Evolutionary conservation across 2,888 invertebrate species (phyloP), one percentile per base, ranked within the genome.

Genomic region (Macrostomum cliftonense): DNA sequence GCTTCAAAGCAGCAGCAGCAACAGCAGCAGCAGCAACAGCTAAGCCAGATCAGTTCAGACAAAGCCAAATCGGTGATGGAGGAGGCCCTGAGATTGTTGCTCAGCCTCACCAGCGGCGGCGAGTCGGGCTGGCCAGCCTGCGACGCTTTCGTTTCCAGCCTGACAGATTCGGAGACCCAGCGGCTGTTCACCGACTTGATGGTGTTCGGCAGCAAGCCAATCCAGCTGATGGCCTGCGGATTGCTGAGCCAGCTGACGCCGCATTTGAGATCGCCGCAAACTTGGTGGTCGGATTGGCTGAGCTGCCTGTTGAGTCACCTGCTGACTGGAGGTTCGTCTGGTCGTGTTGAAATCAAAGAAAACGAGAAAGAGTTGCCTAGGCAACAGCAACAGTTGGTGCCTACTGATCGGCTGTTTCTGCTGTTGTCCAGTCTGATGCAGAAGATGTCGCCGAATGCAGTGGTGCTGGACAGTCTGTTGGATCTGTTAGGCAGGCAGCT

Each of bases 341-440:
- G 37, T 19, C 7, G 7, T 4, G 45, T 9, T 4, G 28, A 7
- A 7, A 9, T 7, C 9, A 28, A 28, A 28, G 28, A 28, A 9
- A 7, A 7, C 4, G 28, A 4, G 5, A 28, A 28, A 9, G 4
- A 4, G 28, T 28, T 9, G 4, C 28, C 4, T 4, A 9, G 9
- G 28, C 28, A 28, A 28, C 28, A 28, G 28, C 28, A 28, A 28
- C 28, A 28, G 9, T 28, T 28, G 28, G 28, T 45, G 2, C 45
- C 16, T 42, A 37, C 55, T 62, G 62, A 2, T 68, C 81, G 84
- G 61, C 82, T 87, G 53, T 83, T 89, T 62, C 80, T 87, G 56
- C 73, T 88, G 52, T 72, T 88, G 54, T 81, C 84, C 55, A 86
- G 83, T 70, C 76, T 89, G 73, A 83, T 83, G 49, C 81, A 86